Percentiles rank a stretch among this genome's conserved stretches.
These are phyloP conservation scores for Sphenopsis melanotis DNA, from an alignment of 2,797 vertebrate genomes.

Conservation along the genomic window DNA sequence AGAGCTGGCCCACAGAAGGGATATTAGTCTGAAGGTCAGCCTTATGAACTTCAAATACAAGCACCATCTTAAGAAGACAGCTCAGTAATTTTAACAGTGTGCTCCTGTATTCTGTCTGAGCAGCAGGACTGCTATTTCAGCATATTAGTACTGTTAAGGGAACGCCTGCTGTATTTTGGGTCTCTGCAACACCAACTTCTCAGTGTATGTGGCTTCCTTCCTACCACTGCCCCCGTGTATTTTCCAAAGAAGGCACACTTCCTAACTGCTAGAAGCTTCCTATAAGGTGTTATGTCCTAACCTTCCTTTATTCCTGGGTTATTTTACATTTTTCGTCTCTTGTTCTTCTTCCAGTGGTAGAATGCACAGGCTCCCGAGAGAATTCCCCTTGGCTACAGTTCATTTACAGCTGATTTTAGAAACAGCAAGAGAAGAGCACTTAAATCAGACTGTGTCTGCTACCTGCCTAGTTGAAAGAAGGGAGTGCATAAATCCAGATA, in stretches of 20 bases:
- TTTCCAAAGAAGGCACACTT: not conserved
- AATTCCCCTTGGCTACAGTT: not conserved
- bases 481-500: conserved; percentile 10
- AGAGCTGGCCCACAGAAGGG: not conserved
- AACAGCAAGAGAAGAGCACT: not conserved
- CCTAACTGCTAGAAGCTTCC: not conserved
- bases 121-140: not conserved
- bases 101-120: not conserved
- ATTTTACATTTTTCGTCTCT: not conserved
- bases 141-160: not conserved
- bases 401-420: conserved; percentile 33
- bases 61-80: not conserved
- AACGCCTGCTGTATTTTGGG: not conserved
- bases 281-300: not conserved
- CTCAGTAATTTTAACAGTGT: not conserved
- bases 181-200: not conserved
- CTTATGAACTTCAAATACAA: not conserved
- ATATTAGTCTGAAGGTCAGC: not conserved
- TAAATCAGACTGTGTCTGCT: not conserved
- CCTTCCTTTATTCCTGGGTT: not conserved
- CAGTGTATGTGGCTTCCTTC: not conserved
- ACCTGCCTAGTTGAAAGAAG: not conserved
- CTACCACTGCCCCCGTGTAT: not conserved
- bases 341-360: not conserved
- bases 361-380: not conserved